Evolutionary conservation across 1,140 invertebrate species (phyloP).

Genomic region (Drosophila sp.): DNA sequence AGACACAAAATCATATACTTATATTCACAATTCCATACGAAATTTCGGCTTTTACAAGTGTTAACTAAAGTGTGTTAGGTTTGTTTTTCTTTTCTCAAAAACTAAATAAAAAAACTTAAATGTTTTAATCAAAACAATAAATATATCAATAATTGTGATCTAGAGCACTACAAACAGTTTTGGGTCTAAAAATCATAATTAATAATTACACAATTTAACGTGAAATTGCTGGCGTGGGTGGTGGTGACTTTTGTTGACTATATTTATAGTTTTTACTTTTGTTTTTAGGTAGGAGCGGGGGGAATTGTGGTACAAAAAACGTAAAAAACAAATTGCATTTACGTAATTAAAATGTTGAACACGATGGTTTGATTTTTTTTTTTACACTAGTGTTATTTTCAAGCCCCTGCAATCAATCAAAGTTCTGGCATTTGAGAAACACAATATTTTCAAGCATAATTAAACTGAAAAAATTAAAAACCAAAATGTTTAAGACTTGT

Average conservation of each 20-base stretch:
- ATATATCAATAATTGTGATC: slow-evolving; percentile 38
- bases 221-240: slow-evolving; percentile 35
- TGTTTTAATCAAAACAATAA: background rate
- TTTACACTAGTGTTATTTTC: slow-evolving; percentile 46
- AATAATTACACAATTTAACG: slow-evolving; percentile 14
- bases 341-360: slow-evolving; percentile 71
- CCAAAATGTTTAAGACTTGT: background rate
- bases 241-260: slow-evolving; percentile 46
- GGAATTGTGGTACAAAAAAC: slow-evolving; percentile 44
- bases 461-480: background rate
- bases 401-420: slow-evolving; percentile 47
- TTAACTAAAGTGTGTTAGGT: background rate
- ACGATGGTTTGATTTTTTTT: slow-evolving; percentile 30
- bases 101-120: slow-evolving; percentile 4
- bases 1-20: background rate
- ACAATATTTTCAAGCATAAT: slow-evolving; percentile 36
- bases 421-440: slow-evolving; percentile 45
- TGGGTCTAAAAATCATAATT: slow-evolving; percentile 32
- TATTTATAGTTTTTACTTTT: slow-evolving; percentile 44
- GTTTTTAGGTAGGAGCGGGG: slow-evolving; percentile 9
- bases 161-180: slow-evolving; percentile 60
- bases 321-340: slow-evolving; percentile 82
- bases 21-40: background rate
- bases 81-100: background rate
- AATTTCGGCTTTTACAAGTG: background rate